A percentile compares a stretch with the other conserved stretches of the same genome.
phyloP scores from a whole-genome alignment of 2,113 vertebrate genomes.

The Piaya cayana region DNA sequence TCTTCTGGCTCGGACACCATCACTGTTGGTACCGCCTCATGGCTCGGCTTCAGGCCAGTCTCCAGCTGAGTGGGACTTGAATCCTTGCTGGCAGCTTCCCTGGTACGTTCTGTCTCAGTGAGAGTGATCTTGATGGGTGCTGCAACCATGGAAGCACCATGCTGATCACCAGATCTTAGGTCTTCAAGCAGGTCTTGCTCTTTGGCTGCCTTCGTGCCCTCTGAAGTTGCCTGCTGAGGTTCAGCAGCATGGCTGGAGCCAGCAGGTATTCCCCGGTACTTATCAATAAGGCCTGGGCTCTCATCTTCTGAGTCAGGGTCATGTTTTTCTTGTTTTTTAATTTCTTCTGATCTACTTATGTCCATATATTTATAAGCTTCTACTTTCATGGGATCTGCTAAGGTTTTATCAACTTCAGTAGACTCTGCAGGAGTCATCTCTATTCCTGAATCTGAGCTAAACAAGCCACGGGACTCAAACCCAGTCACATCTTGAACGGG shows the following conservation, averaged over 20 bases:
- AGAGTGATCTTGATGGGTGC: constrained; percentile 88
- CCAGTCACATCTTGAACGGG: constrained; percentile 77
- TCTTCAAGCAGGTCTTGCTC: constrained; percentile 71
- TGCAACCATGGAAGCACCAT: constrained; percentile 52
- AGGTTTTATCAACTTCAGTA: constrained; percentile 81
- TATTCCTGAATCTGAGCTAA: constrained; percentile 87
- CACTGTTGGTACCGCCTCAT: constrained; percentile 89
- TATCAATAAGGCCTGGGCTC: constrained; percentile 52
- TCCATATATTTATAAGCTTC: constrained; percentile 96
- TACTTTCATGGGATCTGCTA: constrained; percentile 83
- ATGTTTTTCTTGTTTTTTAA: constrained; percentile 56
- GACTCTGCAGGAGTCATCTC: constrained; percentile 88
- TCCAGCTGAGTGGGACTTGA: constrained; percentile 66
- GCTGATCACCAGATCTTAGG: constrained; percentile 79
- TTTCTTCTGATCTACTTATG: constrained; percentile 86
- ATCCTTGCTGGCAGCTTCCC: constrained; percentile 53
- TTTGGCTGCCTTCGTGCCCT: constrained; percentile 47
- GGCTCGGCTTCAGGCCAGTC: constrained; percentile 83
- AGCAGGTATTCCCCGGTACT: constrained; percentile 34
- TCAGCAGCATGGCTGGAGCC: constrained; percentile 68
- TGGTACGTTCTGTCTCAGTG: constrained; percentile 76
- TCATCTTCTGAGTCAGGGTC: constrained; percentile 70
- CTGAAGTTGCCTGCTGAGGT: neutral
- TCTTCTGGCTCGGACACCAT: constrained; percentile 95
- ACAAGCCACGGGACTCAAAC: constrained; percentile 79